Percentiles rank a stretch among this genome's conserved stretches.
These are phyloP conservation scores for Pycnonotus jocosus DNA, from an alignment of 2,113 vertebrate genomes.

Conservation along the genomic window DNA sequence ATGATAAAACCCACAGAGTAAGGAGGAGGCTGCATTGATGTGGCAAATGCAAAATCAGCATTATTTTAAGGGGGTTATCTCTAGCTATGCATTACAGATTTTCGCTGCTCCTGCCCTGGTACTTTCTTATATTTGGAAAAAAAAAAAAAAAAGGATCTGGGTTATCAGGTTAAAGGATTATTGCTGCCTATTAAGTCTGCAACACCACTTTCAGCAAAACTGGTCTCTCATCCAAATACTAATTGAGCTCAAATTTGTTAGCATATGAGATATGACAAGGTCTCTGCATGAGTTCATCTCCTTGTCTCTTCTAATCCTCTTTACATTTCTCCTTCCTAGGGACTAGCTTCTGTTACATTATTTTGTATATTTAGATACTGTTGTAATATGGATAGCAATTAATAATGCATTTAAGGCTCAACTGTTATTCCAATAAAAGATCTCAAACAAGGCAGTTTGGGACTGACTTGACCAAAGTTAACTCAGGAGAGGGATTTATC, in stretches of 20 bases:
- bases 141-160: neutral
- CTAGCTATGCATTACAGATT: neutral
- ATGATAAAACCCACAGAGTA: neutral
- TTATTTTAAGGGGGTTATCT: neutral
- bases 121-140: neutral
- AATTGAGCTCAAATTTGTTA: conserved; percentile 45
- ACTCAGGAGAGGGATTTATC: neutral
- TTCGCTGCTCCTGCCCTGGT: neutral
- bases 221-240: conserved; percentile 25
- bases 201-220: conserved; percentile 21
- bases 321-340: neutral
- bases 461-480: neutral
- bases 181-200: neutral
- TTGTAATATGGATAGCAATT: neutral
- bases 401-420: neutral
- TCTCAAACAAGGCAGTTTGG: neutral
- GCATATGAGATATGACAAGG: conserved; percentile 40
- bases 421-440: neutral
- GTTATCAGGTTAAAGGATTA: neutral
- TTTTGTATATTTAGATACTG: neutral
- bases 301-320: conserved; percentile 54
- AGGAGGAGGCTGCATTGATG: neutral
- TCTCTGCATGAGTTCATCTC: conserved; percentile 34
- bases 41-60: neutral
- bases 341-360: neutral